phyloP scores from a whole-genome alignment of 2,888 invertebrate species.

The Epinotia nisella region DNA sequence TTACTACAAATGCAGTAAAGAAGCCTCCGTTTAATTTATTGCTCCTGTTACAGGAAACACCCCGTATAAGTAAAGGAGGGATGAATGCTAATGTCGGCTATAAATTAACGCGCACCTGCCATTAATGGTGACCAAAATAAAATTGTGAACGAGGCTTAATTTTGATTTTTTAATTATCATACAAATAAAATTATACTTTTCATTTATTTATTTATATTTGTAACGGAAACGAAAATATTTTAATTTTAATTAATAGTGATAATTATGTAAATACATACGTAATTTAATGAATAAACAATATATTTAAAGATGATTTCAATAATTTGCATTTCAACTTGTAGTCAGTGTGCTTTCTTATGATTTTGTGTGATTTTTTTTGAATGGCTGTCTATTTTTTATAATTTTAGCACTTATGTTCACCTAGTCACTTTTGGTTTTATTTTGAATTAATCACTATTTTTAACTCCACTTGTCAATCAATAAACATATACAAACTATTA shows the following conservation, averaged over 20 bases:
- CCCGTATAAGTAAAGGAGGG: too few species aligned
- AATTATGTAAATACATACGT: constrained; percentile 36
- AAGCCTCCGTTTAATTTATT: too few species aligned
- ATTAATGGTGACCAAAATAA: background rate
- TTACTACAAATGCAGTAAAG: too few species aligned
- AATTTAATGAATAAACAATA: constrained; percentile 16
- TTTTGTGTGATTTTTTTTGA: constrained; percentile 27
- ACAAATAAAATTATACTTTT: background rate
- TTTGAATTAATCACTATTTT: background rate
- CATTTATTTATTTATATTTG: constrained; percentile 6
- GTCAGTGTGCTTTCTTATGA: constrained; percentile 37
- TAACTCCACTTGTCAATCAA: background rate
- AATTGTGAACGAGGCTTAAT: constrained; percentile 1
- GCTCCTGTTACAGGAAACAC: too few species aligned
- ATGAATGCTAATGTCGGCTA: background rate
- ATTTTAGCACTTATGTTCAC: constrained; percentile 35
- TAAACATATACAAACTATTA: background rate
- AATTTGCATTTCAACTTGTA: constrained; percentile 37
- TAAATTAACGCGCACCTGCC: background rate
- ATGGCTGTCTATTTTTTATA: constrained; percentile 32
- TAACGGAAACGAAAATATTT: background rate
- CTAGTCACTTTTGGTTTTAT: constrained; percentile 39
- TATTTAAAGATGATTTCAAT: constrained; percentile 28
- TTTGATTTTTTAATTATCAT: background rate
- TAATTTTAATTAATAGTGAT: constrained; percentile 1